phyloP scores from a whole-genome alignment of 2,888 invertebrate species.

The Creontiades dilutus region DNA sequence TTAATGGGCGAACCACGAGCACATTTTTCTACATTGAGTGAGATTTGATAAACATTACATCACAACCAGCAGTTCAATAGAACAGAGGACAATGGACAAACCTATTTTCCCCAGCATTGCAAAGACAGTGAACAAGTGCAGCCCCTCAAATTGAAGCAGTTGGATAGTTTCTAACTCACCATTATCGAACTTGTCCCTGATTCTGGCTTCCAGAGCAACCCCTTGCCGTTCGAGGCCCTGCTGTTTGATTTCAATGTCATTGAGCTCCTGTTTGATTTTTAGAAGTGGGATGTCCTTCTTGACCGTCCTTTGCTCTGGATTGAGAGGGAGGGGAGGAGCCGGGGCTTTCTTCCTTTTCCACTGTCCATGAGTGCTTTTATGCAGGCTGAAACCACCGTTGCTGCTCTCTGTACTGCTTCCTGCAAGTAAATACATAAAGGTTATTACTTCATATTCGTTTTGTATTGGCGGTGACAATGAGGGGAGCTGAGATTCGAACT shows the following conservation, averaged over 20 bases:
- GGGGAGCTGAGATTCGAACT: no score
- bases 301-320: slow-evolving; percentile 83
- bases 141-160: no score
- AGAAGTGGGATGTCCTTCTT: slow-evolving; percentile 79
- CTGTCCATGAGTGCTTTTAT: slow-evolving; percentile 84
- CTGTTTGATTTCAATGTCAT: slow-evolving; percentile 91
- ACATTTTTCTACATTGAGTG: no score
- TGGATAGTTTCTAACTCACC: slow-evolving; percentile 75
- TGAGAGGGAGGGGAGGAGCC: slow-evolving; percentile 83
- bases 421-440: slow-evolving; percentile 46
- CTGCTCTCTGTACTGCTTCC: slow-evolving; percentile 63
- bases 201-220: slow-evolving; percentile 92
- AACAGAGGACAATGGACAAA: no score
- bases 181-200: slow-evolving; percentile 88
- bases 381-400: slow-evolving; percentile 72
- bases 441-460: slow-evolving; percentile 57
- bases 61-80: no score
- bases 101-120: no score
- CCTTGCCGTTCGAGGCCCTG: slow-evolving; percentile 94
- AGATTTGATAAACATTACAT: no score
- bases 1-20: no score
- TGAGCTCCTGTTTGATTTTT: slow-evolving; percentile 84
- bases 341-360: slow-evolving; percentile 91
- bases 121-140: no score
- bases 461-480: neutral